Conservation (phyloP, 2,113 vertebrate species). For the Mystacornis crossleyi region DNA sequence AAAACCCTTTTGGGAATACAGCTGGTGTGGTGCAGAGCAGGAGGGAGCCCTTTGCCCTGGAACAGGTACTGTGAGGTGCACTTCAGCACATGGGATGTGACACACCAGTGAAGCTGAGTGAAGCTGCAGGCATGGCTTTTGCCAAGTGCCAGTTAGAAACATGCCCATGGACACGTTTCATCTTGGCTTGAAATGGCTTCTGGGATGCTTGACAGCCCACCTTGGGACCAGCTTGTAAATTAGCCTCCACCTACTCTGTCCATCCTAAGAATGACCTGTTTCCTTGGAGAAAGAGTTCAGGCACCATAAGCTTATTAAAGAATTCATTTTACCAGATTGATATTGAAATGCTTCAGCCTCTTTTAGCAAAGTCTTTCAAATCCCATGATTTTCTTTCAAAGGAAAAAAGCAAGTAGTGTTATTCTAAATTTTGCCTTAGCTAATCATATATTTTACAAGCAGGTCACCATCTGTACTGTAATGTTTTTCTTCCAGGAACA, state of each 20-base stretch:
- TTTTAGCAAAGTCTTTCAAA: not conserved
- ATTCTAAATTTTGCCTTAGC: not conserved
- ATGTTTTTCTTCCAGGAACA: constrained; percentile 32
- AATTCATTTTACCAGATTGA: not conserved
- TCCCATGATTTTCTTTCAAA: not conserved
- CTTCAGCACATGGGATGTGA: not conserved
- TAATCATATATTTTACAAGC: not conserved
- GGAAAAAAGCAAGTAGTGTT: not conserved
- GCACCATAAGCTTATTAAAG: not conserved
- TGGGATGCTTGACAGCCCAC: not conserved
- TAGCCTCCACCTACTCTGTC: not conserved
- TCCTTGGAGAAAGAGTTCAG: not conserved
- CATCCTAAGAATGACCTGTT: not conserved
- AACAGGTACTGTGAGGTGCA: not conserved
- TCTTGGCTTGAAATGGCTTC: not conserved
- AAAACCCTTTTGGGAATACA: not conserved
- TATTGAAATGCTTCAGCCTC: not conserved
- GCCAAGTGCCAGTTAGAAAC: not conserved
- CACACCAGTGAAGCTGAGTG: not conserved
- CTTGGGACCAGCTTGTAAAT: not conserved
- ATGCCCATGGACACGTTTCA: not conserved
- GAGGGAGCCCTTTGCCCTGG: not conserved
- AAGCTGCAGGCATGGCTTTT: not conserved
- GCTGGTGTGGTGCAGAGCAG: not conserved
- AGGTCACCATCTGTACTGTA: not conserved